Base-by-base conservation (phyloP, 2,113 vertebrate species). In the Melanocharis versteri region DNA sequence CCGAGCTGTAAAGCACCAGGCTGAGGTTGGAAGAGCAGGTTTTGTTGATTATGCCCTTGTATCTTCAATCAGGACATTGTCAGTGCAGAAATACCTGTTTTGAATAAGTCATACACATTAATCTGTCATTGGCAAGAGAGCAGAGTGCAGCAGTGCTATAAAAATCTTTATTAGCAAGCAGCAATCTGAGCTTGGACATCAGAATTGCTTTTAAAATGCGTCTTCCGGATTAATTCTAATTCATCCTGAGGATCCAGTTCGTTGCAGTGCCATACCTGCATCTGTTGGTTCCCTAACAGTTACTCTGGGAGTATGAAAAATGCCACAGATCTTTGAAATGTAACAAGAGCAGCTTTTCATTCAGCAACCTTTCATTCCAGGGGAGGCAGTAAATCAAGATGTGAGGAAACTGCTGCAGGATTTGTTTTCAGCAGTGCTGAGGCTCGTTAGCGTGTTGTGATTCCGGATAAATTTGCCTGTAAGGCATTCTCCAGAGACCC, bases 81-180 rank as follows among this genome's bases (percentile, higher is more conserved):
- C 78, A 77, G 64, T 66, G 73, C 61, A 56, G 83, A 72, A 92
- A 76, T 87, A 48, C 0, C 73, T 90, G 83, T 39, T 93, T 70
- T 91, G 82, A 93, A 37, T 80, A 93, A 87, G 69, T 69, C 54
- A 15, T 39, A 4, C 4, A 8, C 51, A 39, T 81, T 22, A 78
- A 81, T 95, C 62, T 71, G 19, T 81, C 76, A 7, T 0, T 78
- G 89, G 56, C 51, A 40, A 50, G 66, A 47, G 13, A 88, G 79
- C 90, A 77, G 71, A 73, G 30, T 42, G 64, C 83, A 95, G 94
- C 94, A 94, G 83, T 50, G 75, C 91, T n/a, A 22, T 92, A 94
- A 86, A 96, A 90, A 70, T 54, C 72, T 44, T 42, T 47, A 78
- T 64, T 40, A 83, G 80, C 68, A 48, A 61, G 62, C 54, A 73